phyloP scores from a whole-genome alignment of 2,888 invertebrate species.

The Ernsta delagoae region DNA sequence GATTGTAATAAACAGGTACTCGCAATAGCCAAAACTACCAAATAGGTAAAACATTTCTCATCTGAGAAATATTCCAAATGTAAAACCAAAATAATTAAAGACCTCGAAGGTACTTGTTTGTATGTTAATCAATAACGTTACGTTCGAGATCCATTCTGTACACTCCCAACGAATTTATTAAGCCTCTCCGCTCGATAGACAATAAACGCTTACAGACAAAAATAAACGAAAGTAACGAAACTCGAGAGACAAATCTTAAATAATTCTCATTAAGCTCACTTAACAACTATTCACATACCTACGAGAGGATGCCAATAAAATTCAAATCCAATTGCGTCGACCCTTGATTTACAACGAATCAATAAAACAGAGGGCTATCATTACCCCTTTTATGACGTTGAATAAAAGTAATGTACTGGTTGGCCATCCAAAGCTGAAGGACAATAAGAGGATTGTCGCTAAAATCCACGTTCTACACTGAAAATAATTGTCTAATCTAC shows the following conservation, averaged over 20 bases:
- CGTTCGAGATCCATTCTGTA: constrained; percentile 1
- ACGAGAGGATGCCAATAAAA: constrained; percentile 76
- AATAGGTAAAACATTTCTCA: too few species aligned
- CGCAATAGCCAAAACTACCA: too few species aligned
- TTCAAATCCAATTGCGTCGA: constrained; percentile 79
- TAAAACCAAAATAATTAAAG: too few species aligned
- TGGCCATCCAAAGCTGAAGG: constrained; percentile 60
- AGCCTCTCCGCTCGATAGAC: constrained; percentile 1
- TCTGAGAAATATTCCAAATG: too few species aligned
- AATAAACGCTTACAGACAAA: too few species aligned
- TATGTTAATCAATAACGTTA: neutral
- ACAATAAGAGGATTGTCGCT: constrained; percentile 40
- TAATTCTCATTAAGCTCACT: constrained; percentile 67
- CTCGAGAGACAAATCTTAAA: constrained; percentile 46
- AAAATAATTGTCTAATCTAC: neutral
- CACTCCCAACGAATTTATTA: constrained; percentile 33
- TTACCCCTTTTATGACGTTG: constrained; percentile 78
- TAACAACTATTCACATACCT: constrained; percentile 69
- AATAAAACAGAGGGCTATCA: constrained; percentile 81
- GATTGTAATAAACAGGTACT: too few species aligned
- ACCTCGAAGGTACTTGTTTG: too few species aligned
- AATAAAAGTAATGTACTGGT: constrained; percentile 79
- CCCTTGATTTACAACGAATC: constrained; percentile 82
- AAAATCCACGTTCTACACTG: neutral
- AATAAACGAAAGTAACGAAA: too few species aligned